These are phyloP conservation scores for Bos javanicus DNA, from an alignment of 2,113 vertebrate species.

Conservation along the genomic window DNA sequence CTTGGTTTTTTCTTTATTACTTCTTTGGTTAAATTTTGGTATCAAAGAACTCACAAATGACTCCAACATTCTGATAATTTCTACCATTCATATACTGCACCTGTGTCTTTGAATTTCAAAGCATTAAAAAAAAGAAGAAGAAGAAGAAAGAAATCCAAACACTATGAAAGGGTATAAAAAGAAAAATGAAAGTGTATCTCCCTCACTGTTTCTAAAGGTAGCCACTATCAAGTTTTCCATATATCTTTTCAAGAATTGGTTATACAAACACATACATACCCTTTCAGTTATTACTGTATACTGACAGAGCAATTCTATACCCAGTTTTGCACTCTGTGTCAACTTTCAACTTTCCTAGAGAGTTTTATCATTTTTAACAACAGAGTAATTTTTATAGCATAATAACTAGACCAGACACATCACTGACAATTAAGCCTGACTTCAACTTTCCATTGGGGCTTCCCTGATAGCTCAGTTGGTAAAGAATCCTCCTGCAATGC, in stretches of 20 bases:
- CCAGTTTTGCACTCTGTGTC: background rate
- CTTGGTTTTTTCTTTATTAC: background rate
- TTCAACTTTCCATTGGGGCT: background rate
- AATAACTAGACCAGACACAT: background rate
- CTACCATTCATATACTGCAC: background rate
- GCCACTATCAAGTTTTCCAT: background rate
- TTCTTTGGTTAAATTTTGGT: background rate
- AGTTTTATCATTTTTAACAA: background rate
- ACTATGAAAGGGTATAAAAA: background rate
- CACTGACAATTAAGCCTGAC: background rate
- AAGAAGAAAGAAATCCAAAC: background rate
- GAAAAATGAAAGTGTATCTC: background rate
- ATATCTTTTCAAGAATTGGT: background rate
- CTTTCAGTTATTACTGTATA: background rate
- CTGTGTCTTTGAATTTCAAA: background rate
- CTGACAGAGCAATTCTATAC: background rate
- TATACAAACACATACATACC: background rate
- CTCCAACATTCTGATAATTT: background rate
- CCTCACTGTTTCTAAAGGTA: background rate
- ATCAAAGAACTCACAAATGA: conserved; percentile 8
- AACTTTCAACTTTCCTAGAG: background rate
- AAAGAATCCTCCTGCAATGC: background rate
- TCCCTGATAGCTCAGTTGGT: background rate
- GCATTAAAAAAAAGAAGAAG: background rate
- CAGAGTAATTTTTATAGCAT: background rate